A percentile compares a stretch with the other conserved stretches of the same genome.
Conservation (phyloP, 1,140 invertebrate species). For the Armadillidium nasatum region DNA sequence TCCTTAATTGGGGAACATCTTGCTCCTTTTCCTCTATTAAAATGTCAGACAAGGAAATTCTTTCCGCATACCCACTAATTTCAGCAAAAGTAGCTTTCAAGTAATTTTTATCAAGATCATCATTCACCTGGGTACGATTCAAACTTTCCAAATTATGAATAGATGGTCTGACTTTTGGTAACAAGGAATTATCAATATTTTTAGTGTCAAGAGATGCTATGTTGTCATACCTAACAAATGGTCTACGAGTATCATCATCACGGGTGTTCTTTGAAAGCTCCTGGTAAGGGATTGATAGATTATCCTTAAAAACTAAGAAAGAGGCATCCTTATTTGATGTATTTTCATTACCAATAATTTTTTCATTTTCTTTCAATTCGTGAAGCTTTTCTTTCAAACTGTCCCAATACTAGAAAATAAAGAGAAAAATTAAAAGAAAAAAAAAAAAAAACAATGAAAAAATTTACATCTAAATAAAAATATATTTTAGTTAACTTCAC, state of each 20-base stretch:
- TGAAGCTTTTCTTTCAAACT: neutral
- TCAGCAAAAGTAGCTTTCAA: neutral
- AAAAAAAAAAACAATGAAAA: no score
- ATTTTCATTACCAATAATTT: neutral
- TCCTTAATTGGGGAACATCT: neutral
- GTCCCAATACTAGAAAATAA: constrained; percentile 1
- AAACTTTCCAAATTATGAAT: neutral
- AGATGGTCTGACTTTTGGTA: no score
- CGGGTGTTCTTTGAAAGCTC: neutral
- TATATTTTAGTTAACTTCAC: no score
- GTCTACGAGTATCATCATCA: neutral
- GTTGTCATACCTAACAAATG: neutral
- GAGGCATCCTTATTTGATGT: neutral
- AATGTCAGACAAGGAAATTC: neutral
- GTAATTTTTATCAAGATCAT: neutral
- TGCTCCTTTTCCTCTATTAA: neutral
- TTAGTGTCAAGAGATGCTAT: no score
- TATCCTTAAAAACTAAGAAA: neutral
- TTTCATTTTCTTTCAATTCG: neutral
- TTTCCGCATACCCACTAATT: neutral
- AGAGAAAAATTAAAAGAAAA: neutral
- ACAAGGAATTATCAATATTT: no score
- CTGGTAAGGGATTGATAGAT: neutral
- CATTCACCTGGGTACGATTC: neutral
- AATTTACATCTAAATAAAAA: neutral